These are phyloP conservation scores for Plebejus argus DNA, from an alignment of 2,888 invertebrate species.

Conservation along the genomic window DNA sequence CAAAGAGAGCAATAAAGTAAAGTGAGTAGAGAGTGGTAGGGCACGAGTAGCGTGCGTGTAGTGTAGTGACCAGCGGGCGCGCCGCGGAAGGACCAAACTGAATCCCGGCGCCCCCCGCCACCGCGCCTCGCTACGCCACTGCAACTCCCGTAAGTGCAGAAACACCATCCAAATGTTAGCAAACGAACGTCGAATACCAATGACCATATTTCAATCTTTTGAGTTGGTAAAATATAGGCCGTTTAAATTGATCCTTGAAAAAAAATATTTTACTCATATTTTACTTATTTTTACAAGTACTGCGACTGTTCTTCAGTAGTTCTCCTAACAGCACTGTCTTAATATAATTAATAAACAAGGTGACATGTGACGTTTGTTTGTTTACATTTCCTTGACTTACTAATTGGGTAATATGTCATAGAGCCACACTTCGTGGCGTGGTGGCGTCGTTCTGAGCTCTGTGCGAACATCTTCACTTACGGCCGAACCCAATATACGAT, in stretches of 20 bases:
- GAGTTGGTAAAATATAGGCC: not conserved
- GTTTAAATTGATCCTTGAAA: too few species aligned
- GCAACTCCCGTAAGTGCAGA: conserved; percentile 22
- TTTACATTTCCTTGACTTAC: not conserved
- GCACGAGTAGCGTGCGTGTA: conserved; percentile 63
- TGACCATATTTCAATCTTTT: not conserved
- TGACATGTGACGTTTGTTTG: conserved; percentile 1
- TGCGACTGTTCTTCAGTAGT: not conserved
- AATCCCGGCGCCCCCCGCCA: conserved; percentile 41
- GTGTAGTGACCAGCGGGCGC: conserved; percentile 56
- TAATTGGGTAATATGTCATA: not conserved
- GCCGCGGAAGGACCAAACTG: conserved; percentile 44
- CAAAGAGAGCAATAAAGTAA: conserved; percentile 76
- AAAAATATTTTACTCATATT: too few species aligned
- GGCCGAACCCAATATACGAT: too few species aligned
- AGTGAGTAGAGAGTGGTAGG: conserved; percentile 58
- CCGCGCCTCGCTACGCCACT: conserved; percentile 34
- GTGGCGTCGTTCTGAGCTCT: conserved; percentile 15
- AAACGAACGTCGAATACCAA: conserved; percentile 1
- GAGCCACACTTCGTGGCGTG: not conserved
- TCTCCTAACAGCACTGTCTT: not conserved
- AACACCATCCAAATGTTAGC: conserved; percentile 11
- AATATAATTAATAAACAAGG: not conserved
- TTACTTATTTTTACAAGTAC: not conserved
- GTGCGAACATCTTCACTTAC: not conserved